These are phyloP conservation scores for Leptarthrus brevirostris DNA, from an alignment of 2,888 invertebrate species.

Conservation along the genomic window DNA sequence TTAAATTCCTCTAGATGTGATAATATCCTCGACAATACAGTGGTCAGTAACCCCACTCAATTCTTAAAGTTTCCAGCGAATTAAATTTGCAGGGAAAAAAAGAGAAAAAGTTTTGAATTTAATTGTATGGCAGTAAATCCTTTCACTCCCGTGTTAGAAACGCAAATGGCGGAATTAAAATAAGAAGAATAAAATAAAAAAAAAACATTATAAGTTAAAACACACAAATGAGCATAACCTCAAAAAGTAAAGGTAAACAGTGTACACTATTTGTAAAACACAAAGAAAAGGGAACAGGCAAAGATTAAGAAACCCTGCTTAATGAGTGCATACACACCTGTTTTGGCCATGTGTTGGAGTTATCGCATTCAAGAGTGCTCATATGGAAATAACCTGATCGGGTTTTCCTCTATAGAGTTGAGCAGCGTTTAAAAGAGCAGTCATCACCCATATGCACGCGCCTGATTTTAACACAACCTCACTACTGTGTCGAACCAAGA, in stretches of 20 bases:
- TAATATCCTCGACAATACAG: constrained; percentile 28
- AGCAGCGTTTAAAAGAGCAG: constrained; percentile 29
- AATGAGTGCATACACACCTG: constrained; percentile 44
- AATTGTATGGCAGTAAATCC: constrained; percentile 38
- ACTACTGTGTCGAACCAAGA: background rate
- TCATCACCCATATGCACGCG: constrained; percentile 32
- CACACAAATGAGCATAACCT: constrained; percentile 39
- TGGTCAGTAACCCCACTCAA: constrained; percentile 42
- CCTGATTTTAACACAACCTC: background rate
- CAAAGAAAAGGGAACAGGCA: background rate
- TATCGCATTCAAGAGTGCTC: constrained; percentile 31
- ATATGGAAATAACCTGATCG: constrained; percentile 34
- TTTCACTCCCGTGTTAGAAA: constrained; percentile 44
- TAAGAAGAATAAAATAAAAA: constrained; percentile 3
- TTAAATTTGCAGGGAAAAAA: constrained; percentile 6
- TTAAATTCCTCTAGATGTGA: background rate
- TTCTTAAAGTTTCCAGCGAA: background rate
- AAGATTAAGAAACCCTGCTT: constrained; percentile 3
- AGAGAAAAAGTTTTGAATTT: constrained; percentile 15
- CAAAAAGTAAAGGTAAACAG: constrained; percentile 42
- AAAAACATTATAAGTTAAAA: background rate
- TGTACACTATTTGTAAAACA: constrained; percentile 15
- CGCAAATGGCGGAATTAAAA: constrained; percentile 28
- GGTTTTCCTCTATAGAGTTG: constrained; percentile 25
- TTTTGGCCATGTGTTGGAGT: constrained; percentile 31